Evolutionary conservation across 1,140 invertebrate species (phyloP).

Genomic region (Cylas formicarius): DNA sequence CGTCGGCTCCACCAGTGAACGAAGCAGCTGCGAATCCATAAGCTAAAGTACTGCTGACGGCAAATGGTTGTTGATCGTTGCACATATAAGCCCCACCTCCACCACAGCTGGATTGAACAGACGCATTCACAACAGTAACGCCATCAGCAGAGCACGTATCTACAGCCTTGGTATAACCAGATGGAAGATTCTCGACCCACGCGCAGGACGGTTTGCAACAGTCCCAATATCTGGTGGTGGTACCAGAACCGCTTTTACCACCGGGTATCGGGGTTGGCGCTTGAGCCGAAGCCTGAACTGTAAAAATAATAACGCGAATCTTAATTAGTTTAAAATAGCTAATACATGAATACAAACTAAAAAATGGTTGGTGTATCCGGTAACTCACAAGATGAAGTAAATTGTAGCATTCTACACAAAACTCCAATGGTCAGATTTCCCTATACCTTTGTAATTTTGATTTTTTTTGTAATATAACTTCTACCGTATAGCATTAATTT

Average conservation of each 20-base stretch:
- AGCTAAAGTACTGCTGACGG: slow-evolving; percentile 12
- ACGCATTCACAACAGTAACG: slow-evolving; percentile 7
- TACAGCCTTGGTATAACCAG: slow-evolving; percentile 5
- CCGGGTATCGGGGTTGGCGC: too few species aligned
- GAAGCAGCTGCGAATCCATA: slow-evolving; percentile 22
- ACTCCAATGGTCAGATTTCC: too few species aligned
- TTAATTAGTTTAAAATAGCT: too few species aligned
- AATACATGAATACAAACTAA: too few species aligned
- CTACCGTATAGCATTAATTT: too few species aligned
- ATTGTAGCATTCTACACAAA: too few species aligned
- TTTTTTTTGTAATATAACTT: too few species aligned
- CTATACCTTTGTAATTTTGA: too few species aligned
- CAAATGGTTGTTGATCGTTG: slow-evolving; percentile 17
- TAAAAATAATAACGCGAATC: too few species aligned
- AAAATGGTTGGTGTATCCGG: too few species aligned
- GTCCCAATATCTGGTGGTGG: slow-evolving; percentile 24
- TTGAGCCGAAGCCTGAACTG: too few species aligned
- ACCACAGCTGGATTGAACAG: slow-evolving; percentile 15
- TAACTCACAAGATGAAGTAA: too few species aligned
- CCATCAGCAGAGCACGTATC: slow-evolving; percentile 16
- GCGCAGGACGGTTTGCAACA: slow-evolving; percentile 25
- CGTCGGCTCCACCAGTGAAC: slow-evolving; percentile 19
- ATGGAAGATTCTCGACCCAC: slow-evolving; percentile 18
- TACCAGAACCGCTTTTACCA: slow-evolving; percentile 18
- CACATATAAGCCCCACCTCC: slow-evolving; percentile 16